Evolutionary conservation across 2,113 vertebrate genomes (phyloP).

Genomic region (Rallus limicola): DNA sequence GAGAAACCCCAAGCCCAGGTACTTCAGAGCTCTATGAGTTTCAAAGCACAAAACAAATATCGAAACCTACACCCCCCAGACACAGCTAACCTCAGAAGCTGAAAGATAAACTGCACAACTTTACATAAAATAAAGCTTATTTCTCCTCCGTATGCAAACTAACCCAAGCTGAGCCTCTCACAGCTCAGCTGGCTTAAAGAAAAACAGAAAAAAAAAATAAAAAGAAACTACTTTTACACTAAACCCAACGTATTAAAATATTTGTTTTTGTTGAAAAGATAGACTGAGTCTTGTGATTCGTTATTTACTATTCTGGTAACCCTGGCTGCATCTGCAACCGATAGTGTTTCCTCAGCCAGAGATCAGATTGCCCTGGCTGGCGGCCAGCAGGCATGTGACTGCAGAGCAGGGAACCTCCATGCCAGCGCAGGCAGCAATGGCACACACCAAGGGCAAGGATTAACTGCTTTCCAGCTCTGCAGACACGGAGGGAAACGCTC

Average conservation of each 20-base stretch:
- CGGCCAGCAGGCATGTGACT: slow-evolving; percentile 82
- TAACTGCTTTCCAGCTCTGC: slow-evolving; percentile 20
- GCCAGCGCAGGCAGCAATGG: slow-evolving; percentile 55
- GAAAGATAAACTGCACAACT: background rate
- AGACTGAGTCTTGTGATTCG: slow-evolving; percentile 74
- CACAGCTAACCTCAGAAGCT: background rate
- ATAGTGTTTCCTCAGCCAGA: slow-evolving; percentile 79
- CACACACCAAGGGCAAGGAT: slow-evolving; percentile 65
- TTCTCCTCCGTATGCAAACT: background rate
- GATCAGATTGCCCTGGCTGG: slow-evolving; percentile 75
- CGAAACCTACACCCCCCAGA: background rate
- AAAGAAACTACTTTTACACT: slow-evolving; percentile 17
- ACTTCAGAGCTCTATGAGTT: background rate
- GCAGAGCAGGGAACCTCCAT: slow-evolving; percentile 74
- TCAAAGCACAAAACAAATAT: background rate
- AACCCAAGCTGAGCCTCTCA: background rate
- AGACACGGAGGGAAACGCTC: background rate
- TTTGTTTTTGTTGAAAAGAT: slow-evolving; percentile 78
- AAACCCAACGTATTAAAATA: slow-evolving; percentile 75
- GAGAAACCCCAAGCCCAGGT: background rate
- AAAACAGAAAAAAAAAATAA: background rate
- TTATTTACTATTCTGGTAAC: slow-evolving; percentile 92
- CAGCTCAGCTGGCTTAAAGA: background rate
- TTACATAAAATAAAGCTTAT: background rate
- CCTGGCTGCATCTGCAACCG: slow-evolving; percentile 79